These are phyloP conservation scores for Dysidea cf. avara DNA, from an alignment of 37 sponge, comb jelly and placozoan species.

Conservation along the genomic window DNA sequence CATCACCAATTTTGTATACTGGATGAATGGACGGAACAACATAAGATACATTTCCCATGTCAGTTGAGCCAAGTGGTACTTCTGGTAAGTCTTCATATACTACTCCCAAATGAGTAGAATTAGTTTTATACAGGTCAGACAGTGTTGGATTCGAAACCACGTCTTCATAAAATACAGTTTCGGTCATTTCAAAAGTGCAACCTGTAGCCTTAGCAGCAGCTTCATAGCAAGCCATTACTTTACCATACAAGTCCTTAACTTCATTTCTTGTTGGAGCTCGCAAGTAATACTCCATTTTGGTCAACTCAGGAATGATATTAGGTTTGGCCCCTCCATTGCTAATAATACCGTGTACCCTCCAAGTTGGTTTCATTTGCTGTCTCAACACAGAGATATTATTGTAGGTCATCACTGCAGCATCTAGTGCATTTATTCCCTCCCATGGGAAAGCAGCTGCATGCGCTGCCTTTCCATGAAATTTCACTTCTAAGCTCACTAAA, in stretches of 20 bases:
- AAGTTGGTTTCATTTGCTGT: constrained; percentile 87
- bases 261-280: constrained; percentile 62
- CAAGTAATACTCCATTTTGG: constrained; percentile 46
- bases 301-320: constrained; percentile 77
- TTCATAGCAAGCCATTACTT: constrained; percentile 51
- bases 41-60: constrained; percentile 91
- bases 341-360: constrained; percentile 86
- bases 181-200: constrained; percentile 44
- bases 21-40: constrained; percentile 84
- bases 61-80: constrained; percentile 65
- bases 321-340: constrained; percentile 79
- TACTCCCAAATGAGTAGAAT: constrained; percentile 23
- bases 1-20: constrained; percentile 58
- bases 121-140: constrained; percentile 34
- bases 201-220: constrained; percentile 79
- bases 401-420: constrained; percentile 92
- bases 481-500: constrained; percentile 5
- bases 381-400: constrained; percentile 74
- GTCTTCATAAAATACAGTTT: constrained; percentile 32
- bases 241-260: constrained; percentile 42
- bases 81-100: neutral
- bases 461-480: constrained; percentile 64
- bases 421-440: constrained; percentile 92
- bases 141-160: constrained; percentile 50
- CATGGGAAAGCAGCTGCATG: constrained; percentile 67